Percentiles rank a stretch among this genome's conserved stretches.
Conservation (phyloP, 2,797 vertebrate species). For the Thamnophis elegans region DNA sequence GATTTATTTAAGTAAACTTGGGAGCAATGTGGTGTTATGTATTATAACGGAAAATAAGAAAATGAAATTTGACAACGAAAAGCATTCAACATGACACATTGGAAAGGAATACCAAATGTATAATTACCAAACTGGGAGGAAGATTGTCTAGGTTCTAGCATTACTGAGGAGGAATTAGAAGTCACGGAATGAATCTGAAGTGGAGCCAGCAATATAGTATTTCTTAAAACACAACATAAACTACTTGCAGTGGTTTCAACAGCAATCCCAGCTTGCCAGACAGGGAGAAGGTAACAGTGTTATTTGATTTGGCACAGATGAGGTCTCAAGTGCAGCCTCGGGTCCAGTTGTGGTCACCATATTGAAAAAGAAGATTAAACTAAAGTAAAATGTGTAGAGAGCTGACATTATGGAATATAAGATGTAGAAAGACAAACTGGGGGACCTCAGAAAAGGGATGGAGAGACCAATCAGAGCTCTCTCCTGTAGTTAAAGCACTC, state of each 20-base stretch:
- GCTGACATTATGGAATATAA: constrained; percentile 3
- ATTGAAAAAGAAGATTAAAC: not conserved
- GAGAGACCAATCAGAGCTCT: not conserved
- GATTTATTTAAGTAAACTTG: constrained; percentile 39
- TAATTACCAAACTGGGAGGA: constrained; percentile 13
- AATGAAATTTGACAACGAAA: not conserved
- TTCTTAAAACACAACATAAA: constrained; percentile 7
- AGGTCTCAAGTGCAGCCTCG: not conserved
- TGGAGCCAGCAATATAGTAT: constrained; percentile 3
- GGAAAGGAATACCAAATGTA: not conserved
- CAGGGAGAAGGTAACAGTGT: not conserved
- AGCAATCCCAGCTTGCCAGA: constrained; percentile 4
- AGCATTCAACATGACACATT: constrained; percentile 17
- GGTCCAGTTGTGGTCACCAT: constrained; percentile 11
- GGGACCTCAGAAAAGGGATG: not conserved
- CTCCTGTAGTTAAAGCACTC: not conserved
- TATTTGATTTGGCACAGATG: constrained; percentile 14
- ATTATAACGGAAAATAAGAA: constrained; percentile 13
- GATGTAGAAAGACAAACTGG: not conserved
- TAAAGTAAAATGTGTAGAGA: not conserved
- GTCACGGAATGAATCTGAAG: constrained; percentile 1
- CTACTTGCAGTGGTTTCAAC: not conserved
- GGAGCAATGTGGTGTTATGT: constrained; percentile 1
- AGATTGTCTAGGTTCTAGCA: not conserved
- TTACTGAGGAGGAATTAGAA: constrained; percentile 5